Conservation (phyloP, 1,140 invertebrate genomes). For the Hormaphis cornu region DNA sequence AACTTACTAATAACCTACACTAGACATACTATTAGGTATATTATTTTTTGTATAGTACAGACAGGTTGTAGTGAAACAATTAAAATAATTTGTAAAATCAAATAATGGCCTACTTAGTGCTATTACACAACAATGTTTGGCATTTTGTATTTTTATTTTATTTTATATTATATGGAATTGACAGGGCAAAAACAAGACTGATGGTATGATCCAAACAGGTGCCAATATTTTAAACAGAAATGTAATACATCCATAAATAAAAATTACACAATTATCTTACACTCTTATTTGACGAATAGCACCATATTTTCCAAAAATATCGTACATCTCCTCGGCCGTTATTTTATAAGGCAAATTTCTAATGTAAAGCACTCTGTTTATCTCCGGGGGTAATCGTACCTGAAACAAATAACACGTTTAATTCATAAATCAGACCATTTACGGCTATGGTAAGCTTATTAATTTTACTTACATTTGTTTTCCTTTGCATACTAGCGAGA, state of each 20-base stretch:
- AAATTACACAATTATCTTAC: constrained; percentile 53
- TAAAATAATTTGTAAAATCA: no score
- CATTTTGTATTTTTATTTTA: no score
- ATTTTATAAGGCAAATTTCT: constrained; percentile 99
- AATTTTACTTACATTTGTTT: constrained; percentile 16
- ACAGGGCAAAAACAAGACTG: no score
- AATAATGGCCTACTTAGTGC: no score
- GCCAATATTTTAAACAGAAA: no score
- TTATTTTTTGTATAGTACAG: no score
- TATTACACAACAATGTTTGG: no score
- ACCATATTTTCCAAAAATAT: constrained; percentile 99
- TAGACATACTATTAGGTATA: no score
- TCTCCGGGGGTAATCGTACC: constrained; percentile 95
- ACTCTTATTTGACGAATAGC: constrained; percentile 96
- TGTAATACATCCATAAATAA: not conserved
- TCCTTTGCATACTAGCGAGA: constrained; percentile 27
- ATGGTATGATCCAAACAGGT: no score
- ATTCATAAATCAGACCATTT: constrained; percentile 33
- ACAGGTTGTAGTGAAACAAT: no score
- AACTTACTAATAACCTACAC: no score
- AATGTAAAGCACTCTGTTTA: constrained; percentile 94
- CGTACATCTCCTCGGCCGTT: constrained; percentile 99
- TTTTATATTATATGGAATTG: no score
- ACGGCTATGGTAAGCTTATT: not conserved
- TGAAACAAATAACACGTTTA: constrained; percentile 44